These are phyloP conservation scores for Bambusicola thoracicus DNA, from an alignment of 2,113 vertebrate species.

Conservation along the genomic window DNA sequence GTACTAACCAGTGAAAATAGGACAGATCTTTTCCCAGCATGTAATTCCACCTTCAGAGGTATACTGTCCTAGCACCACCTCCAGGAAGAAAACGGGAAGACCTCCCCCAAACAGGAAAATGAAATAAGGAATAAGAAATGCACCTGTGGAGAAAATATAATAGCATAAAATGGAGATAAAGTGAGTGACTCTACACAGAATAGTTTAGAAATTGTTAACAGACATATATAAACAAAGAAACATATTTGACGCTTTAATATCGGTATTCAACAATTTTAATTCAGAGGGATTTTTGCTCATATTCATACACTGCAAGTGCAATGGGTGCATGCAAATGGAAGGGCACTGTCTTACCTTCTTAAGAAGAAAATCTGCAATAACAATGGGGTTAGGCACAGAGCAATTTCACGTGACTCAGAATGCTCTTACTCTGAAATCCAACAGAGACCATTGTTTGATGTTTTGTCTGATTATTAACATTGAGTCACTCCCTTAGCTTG, in stretches of 20 bases:
- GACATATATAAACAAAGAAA: not conserved
- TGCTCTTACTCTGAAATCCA: not conserved
- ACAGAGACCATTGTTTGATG: not conserved
- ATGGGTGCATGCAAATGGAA: not conserved
- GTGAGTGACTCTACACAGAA: not conserved
- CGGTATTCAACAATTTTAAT: not conserved
- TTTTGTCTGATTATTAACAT: not conserved
- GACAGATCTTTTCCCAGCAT: constrained; percentile 98
- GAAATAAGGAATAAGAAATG: constrained; percentile 98
- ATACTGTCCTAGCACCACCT: constrained; percentile 96
- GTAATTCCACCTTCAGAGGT: constrained; percentile 99
- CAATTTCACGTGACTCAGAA: not conserved
- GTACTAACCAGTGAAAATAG: constrained; percentile 95
- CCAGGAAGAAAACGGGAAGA: constrained; percentile 97
- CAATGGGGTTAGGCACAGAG: not conserved
- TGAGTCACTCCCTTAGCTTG: not conserved
- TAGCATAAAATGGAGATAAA: not conserved
- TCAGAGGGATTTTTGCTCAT: not conserved
- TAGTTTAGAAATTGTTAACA: not conserved
- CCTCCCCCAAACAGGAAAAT: constrained; percentile 98
- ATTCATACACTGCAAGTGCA: not conserved
- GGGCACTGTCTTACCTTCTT: not conserved
- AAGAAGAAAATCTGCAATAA: constrained; percentile 3
- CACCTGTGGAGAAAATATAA: constrained; percentile 82
- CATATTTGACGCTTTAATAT: not conserved